Conservation (phyloP, 2,888 invertebrate genomes). For the Sialis lutaria region DNA sequence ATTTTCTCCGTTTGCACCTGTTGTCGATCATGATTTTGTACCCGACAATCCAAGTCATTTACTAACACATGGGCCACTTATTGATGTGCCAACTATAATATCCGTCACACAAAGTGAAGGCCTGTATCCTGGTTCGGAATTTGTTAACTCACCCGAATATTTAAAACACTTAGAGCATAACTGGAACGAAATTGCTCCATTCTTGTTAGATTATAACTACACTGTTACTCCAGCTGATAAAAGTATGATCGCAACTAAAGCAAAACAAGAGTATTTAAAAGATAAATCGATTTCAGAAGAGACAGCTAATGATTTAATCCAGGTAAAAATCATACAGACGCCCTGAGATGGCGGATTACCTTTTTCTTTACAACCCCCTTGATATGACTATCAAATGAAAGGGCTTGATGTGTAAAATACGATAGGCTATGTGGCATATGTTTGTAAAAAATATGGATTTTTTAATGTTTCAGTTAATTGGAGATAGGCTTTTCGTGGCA, state of each 20-base stretch:
- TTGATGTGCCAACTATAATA: constrained; percentile 49
- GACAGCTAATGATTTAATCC: constrained; percentile 10
- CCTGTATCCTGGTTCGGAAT: constrained; percentile 17
- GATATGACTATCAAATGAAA: too few species aligned
- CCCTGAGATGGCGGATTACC: too few species aligned
- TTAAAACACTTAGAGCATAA: constrained; percentile 29
- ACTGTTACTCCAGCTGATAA: constrained; percentile 30
- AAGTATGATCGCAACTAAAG: constrained; percentile 28
- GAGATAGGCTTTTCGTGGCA: constrained; percentile 39
- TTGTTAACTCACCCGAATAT: not conserved
- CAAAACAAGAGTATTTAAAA: constrained; percentile 36
- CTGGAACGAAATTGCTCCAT: constrained; percentile 41
- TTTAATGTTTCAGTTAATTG: constrained; percentile 27
- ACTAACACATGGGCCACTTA: constrained; percentile 37
- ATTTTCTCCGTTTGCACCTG: constrained; percentile 28
- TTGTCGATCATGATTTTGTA: constrained; percentile 40
- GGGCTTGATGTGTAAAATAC: too few species aligned
- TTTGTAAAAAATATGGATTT: constrained; percentile 8
- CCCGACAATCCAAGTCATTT: constrained; percentile 44
- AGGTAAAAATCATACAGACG: constrained; percentile 11
- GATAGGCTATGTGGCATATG: not conserved
- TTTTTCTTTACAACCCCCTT: too few species aligned
- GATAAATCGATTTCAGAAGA: constrained; percentile 26
- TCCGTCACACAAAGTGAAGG: constrained; percentile 56
- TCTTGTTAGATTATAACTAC: constrained; percentile 42